A percentile compares a stretch with the other conserved stretches of the same genome.
These are phyloP conservation scores for Galago senegalensis DNA, from an alignment of 2,797 vertebrate genomes.

Conservation along the genomic window DNA sequence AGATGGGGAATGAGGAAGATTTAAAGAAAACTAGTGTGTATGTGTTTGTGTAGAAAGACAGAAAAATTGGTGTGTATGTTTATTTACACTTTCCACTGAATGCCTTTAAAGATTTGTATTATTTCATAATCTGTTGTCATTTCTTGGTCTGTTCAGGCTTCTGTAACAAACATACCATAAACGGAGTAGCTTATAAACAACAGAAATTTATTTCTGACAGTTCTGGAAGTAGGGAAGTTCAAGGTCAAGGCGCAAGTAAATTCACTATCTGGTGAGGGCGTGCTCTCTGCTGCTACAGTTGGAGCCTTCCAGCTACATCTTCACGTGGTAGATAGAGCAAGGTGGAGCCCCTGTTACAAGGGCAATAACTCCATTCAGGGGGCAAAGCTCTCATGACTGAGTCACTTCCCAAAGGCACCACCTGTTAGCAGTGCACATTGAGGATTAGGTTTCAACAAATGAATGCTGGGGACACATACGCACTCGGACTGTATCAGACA, in stretches of 20 bases:
- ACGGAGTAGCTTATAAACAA: background rate
- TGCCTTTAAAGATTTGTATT: conserved; percentile 13
- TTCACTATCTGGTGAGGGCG: background rate
- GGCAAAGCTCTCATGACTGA: background rate
- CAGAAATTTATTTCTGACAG: background rate
- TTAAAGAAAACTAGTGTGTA: background rate
- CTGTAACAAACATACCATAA: background rate
- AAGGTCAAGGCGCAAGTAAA: background rate
- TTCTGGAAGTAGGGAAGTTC: background rate
- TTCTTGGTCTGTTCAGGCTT: background rate
- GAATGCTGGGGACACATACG: background rate
- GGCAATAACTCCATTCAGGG: background rate
- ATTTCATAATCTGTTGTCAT: background rate
- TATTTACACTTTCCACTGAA: background rate
- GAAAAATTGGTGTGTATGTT: background rate
- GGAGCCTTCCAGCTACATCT: background rate
- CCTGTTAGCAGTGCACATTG: background rate
- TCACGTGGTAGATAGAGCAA: background rate
- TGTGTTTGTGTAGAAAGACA: background rate
- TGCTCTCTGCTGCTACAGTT: background rate
- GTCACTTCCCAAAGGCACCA: background rate
- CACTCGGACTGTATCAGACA: background rate
- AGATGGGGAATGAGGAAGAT: background rate
- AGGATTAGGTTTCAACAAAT: background rate
- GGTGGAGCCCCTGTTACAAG: background rate